Base-by-base conservation (phyloP, 2,888 invertebrate species). In the Galerucella nymphaeae region DNA sequence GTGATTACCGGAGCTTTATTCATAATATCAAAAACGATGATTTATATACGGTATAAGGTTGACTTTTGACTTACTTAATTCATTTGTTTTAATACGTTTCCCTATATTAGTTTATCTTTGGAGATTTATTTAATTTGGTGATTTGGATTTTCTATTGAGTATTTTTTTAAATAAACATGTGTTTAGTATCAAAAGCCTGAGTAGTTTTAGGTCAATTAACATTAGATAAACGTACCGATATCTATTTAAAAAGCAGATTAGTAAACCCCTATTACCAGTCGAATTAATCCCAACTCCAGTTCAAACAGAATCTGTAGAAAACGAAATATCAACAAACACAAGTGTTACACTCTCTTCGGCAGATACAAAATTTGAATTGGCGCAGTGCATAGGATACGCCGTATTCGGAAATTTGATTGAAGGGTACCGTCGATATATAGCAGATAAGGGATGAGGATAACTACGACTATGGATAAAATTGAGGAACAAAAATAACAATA, bases 1-100 rank as follows among this genome's bases (percentile, higher is more conserved):
- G 82, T 82, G 83, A 83, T 83, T 82, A 83, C 82, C 75, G 77
- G 76, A 78, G 83, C 82, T 83, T 83, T 83, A 82, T 83, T 82
- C 82, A 82, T 83, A 82, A 82, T 83, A 82, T 83, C 82, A 81
- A 82, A 82, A 83, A 83, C 82, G 78, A 80, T 83, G 83, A 84
- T 84, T 84, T 83, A 83, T 83, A 80, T 81, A 83, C 82, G 81
- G 83, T 83, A 82, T 83, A 80, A 82, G 80, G 81, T 80, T 77
- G 74, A 78, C 77, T 80, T 78, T 80, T 38, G 80, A 80, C 74
- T 76, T 61, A 68, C 50, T 74, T 53, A 68, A 73, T 66, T 70
- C 70, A 64, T 64, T 70, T 45, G 18, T 45, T 66, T 64, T 64
- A 57, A 45, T 67, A 57, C 55, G 71, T 42, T 59, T 66, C 45